Evolutionary conservation across 2,113 vertebrate species (phyloP), one percentile per base, ranked within the genome.

Genomic region (Ciconia maguari): DNA sequence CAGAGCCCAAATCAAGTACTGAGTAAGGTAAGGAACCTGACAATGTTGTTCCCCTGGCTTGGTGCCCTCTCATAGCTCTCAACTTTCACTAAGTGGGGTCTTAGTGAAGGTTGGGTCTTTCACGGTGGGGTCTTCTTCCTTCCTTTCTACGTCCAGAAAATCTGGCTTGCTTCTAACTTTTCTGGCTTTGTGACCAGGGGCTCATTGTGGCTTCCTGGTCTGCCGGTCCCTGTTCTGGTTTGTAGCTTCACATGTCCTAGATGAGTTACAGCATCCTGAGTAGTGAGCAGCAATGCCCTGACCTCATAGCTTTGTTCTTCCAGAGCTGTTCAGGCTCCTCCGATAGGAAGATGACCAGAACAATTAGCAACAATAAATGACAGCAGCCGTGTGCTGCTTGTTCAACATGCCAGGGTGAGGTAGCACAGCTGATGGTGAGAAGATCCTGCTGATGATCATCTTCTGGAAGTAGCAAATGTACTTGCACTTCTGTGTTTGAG

Each of bases 101-200:
- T 20, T 41, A 38, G 38, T 38, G 38, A 38, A 38, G 9, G 38
- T 38, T 38, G 38, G 38, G 8, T 38, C 38, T 38, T 38, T 38
- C 38, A 3, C 9, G 24, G 18, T 36, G 26, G 29, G 30, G 9
- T 44, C 6, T 17, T 41, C n/a, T 10, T 27, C 24, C 10, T 68
- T 44, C 36, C 6, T 54, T 69, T 58, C 22, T 27, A n/a, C 13
- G 9, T 32, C 4, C 4, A 76, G 65, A 62, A 20, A 52, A 18
- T 0, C 1, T 6, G 21, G 5, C 0, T 83, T 46, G 18, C 17
- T 49, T 70, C 24, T 65, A 1, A 13, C 12, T 20, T 41, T 30
- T 25, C 55, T 72, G 49, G 5, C 12, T 66, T 65, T 0, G 0
- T 75, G 60, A 48, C 32, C 46, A 34, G 38, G 16, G 16, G 24